phyloP scores from a whole-genome alignment of 1,140 invertebrate genomes.

The Agraylea sexmaculata region DNA sequence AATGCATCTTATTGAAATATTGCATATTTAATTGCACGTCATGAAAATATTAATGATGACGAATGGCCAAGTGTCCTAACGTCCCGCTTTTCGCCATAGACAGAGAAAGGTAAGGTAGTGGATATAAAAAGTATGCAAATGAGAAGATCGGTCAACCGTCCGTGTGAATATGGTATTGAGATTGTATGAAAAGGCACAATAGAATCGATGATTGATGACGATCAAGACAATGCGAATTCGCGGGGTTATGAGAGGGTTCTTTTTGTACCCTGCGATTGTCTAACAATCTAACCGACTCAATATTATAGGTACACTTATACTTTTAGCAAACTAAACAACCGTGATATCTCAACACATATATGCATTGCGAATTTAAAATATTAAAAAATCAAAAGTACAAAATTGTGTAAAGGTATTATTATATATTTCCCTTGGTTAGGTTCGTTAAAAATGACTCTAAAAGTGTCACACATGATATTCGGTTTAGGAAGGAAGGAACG shows the following conservation, averaged over 20 bases:
- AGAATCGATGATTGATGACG: slow-evolving; percentile 22
- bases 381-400: background rate
- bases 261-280: background rate
- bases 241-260: slow-evolving; percentile 2
- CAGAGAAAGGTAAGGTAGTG: too few relatives aligned
- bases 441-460: too few relatives aligned
- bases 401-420: too few relatives aligned
- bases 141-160: slow-evolving; percentile 8
- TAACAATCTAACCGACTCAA: background rate
- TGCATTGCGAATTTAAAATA: background rate
- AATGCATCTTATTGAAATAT: slow-evolving; percentile 2
- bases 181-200: slow-evolving; percentile 12
- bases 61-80: slow-evolving; percentile 1
- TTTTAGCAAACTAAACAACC: background rate
- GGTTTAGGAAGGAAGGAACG: too few relatives aligned
- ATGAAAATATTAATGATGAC: background rate
- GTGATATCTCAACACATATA: background rate
- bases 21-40: slow-evolving; percentile 3
- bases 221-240: slow-evolving; percentile 14
- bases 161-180: slow-evolving; percentile 9
- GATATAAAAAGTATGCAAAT: too few relatives aligned
- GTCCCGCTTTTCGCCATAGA: slow-evolving; percentile 10
- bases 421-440: too few relatives aligned
- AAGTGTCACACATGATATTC: too few relatives aligned
- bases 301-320: background rate